phyloP scores from a whole-genome alignment of 2,888 invertebrate species.

The Euzophera pinguis region DNA sequence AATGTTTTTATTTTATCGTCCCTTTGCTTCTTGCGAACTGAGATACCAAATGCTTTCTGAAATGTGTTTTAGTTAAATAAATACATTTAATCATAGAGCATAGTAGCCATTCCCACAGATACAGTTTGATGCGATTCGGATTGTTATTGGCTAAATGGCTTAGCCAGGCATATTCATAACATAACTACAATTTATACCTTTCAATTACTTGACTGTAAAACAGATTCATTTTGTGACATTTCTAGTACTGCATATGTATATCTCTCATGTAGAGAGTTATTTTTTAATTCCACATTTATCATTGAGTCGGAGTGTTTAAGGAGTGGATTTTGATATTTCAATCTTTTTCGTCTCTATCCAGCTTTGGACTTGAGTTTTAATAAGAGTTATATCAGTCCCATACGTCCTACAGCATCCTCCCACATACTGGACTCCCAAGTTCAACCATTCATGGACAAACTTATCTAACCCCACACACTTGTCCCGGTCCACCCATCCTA shows the following conservation, averaged over 20 bases:
- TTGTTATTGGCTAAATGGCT: no score
- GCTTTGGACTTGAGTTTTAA: slow-evolving; percentile 51
- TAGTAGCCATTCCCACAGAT: no score
- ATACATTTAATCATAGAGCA: no score
- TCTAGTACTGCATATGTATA: no score
- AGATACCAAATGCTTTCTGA: slow-evolving; percentile 66
- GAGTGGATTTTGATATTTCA: not conserved
- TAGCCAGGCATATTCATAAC: no score
- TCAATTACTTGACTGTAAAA: no score
- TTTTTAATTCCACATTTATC: no score
- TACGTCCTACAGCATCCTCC: slow-evolving; percentile 96
- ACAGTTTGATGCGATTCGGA: no score
- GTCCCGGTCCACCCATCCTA: slow-evolving; percentile 83
- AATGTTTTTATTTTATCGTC: slow-evolving; percentile 51
- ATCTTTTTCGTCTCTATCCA: slow-evolving; percentile 34
- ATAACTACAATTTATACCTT: no score
- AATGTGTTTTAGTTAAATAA: no score
- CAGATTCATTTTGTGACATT: no score
- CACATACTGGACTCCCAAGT: slow-evolving; percentile 87
- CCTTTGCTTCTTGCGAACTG: slow-evolving; percentile 46
- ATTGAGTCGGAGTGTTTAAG: not conserved
- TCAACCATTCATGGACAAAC: slow-evolving; percentile 88
- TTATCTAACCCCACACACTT: slow-evolving; percentile 82
- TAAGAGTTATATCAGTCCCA: slow-evolving; percentile 85
- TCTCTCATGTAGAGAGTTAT: no score